Percentiles rank a stretch among this genome's conserved stretches.
These are phyloP conservation scores for Perodicticus potto DNA, from an alignment of 2,797 vertebrate genomes.

Conservation along the genomic window DNA sequence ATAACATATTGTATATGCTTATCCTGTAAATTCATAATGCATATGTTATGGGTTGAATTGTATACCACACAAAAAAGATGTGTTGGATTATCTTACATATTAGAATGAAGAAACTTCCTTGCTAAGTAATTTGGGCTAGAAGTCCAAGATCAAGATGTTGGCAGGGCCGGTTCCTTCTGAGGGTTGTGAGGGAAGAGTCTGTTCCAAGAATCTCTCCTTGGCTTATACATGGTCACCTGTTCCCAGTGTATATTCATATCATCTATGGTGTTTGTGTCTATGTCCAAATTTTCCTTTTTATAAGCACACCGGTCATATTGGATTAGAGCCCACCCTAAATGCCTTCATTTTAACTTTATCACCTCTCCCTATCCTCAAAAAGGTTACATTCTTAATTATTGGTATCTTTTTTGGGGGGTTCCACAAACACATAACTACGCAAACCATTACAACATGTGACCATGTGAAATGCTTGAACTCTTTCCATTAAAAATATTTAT, in stretches of 20 bases:
- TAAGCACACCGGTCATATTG: background rate
- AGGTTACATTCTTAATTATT: background rate
- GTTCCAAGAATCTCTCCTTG: background rate
- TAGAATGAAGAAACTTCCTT: slow-evolving; percentile 46
- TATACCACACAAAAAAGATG: background rate
- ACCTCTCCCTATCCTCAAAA: background rate
- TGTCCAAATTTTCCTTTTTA: background rate
- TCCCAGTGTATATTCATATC: background rate
- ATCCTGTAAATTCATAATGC: background rate
- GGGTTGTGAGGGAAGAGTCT: background rate
- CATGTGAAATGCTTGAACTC: background rate
- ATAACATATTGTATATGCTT: background rate
- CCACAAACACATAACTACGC: background rate
- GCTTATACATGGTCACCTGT: background rate
- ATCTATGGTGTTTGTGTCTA: background rate
- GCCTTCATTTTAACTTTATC: background rate
- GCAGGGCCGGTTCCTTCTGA: background rate
- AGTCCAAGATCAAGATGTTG: background rate
- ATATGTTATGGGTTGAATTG: slow-evolving; percentile 24
- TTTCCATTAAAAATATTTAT: slow-evolving; percentile 44
- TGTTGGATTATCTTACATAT: background rate
- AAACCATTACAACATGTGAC: background rate
- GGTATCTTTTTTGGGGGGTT: background rate
- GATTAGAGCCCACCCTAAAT: background rate
- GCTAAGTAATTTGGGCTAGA: background rate